A percentile compares a stretch with the other conserved stretches of the same genome.
These are phyloP conservation scores for Microctenopoma steveboyesi DNA, from an alignment of 2,797 vertebrate genomes.

Conservation along the genomic window DNA sequence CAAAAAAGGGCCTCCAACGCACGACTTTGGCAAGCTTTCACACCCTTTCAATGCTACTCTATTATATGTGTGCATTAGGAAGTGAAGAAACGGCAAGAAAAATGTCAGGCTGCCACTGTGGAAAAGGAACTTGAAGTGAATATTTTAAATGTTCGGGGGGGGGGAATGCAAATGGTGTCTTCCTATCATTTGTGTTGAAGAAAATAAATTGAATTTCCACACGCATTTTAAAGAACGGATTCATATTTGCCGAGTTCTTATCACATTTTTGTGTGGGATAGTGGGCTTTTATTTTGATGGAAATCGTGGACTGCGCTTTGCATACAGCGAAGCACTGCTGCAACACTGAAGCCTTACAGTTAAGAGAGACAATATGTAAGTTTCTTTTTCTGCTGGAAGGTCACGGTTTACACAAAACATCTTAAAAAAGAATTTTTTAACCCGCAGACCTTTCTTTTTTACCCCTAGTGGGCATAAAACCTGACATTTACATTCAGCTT, in stretches of 20 bases:
- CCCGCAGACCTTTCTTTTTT: slow-evolving; percentile 48
- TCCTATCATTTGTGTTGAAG: slow-evolving; percentile 36
- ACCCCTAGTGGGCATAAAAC: slow-evolving; percentile 52
- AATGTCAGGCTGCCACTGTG: slow-evolving; percentile 35
- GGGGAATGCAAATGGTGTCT: slow-evolving; percentile 43
- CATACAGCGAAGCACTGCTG: not conserved
- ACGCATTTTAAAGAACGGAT: slow-evolving; percentile 43
- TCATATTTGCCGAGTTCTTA: slow-evolving; percentile 42
- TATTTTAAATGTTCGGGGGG: too few relatives aligned
- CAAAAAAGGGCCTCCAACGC: slow-evolving; percentile 61
- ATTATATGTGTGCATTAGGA: slow-evolving; percentile 57
- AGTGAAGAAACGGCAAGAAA: slow-evolving; percentile 15
- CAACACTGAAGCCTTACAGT: not conserved
- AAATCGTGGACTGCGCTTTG: slow-evolving; percentile 38
- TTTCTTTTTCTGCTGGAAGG: slow-evolving; percentile 25
- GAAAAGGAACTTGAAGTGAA: slow-evolving; percentile 28
- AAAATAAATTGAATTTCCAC: slow-evolving; percentile 47
- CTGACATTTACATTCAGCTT: slow-evolving; percentile 63
- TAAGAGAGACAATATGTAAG: not conserved
- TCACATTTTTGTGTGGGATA: slow-evolving; percentile 10
- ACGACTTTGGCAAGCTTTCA: slow-evolving; percentile 56
- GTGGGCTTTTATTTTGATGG: slow-evolving; percentile 38
- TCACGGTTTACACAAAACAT: slow-evolving; percentile 33
- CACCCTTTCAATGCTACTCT: slow-evolving; percentile 37
- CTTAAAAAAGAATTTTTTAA: slow-evolving; percentile 45